These are phyloP conservation scores for Dolichoris vasculosae DNA, from an alignment of 1,140 invertebrate species.

Conservation along the genomic window DNA sequence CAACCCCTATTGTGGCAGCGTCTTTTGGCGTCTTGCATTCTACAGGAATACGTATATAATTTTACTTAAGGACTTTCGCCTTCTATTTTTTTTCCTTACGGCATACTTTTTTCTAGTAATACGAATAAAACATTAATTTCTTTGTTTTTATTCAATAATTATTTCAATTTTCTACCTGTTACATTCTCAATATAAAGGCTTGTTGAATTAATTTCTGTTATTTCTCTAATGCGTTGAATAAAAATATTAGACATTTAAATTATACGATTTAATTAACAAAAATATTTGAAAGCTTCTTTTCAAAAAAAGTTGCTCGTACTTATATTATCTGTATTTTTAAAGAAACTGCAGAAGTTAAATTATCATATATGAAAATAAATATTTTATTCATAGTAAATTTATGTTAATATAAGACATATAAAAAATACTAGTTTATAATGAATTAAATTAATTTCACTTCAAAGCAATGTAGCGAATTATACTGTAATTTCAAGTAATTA, in stretches of 20 bases:
- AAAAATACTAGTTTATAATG: no score
- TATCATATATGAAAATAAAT: no score
- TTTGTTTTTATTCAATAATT: no score
- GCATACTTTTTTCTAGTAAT: neutral
- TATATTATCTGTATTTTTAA: neutral
- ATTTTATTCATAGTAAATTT: no score
- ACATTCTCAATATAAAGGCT: neutral
- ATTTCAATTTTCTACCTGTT: neutral
- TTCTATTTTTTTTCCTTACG: slow-evolving; percentile 33
- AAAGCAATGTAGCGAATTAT: no score
- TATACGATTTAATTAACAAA: neutral
- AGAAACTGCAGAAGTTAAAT: neutral
- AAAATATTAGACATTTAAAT: neutral
- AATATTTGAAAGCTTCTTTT: neutral
- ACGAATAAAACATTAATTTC: neutral
- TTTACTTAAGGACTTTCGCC: neutral
- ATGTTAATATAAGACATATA: no score
- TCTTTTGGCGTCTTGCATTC: neutral
- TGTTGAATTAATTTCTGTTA: neutral
- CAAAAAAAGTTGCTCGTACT: neutral
- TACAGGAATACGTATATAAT: neutral
- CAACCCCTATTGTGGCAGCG: neutral
- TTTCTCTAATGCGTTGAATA: neutral
- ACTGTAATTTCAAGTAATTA: no score
- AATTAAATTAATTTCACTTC: no score